A percentile compares a stretch with the other conserved stretches of the same genome.
phyloP scores from a whole-genome alignment of 2,113 vertebrate species.

The Albula glossodonta region DNA sequence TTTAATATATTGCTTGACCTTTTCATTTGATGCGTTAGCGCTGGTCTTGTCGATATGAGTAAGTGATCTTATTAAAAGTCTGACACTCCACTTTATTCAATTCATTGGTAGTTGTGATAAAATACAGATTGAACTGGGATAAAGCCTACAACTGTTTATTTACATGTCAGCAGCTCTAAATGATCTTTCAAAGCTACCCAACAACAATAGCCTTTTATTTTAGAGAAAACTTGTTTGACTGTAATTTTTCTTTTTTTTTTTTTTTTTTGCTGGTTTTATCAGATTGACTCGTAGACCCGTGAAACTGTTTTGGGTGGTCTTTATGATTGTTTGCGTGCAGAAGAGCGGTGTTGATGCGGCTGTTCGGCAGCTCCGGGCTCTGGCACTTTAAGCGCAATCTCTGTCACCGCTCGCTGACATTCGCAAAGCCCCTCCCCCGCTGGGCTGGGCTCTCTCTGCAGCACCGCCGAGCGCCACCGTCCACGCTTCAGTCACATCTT shows the following conservation, averaged over 20 bases:
- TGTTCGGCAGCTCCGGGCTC: neutral
- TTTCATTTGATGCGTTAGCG: neutral
- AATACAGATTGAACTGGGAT: neutral
- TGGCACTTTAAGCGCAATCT: neutral
- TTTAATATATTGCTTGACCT: neutral
- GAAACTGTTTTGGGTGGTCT: no score
- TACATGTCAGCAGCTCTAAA: neutral
- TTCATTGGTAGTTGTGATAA: neutral
- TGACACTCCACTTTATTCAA: neutral
- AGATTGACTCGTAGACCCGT: no score
- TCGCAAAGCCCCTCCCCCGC: neutral
- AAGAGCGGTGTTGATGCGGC: no score
- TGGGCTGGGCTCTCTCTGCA: neutral
- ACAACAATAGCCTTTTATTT: no score
- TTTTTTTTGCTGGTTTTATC: no score
- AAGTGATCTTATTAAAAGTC: neutral
- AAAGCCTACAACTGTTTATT: neutral
- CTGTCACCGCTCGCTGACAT: neutral
- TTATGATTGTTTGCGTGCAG: no score
- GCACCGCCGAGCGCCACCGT: neutral
- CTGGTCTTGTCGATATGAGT: neutral
- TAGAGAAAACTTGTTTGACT: no score
- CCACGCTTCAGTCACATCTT: neutral
- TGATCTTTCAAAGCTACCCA: no score
- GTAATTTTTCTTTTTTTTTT: no score